Evolutionary conservation across 2,888 invertebrate species (phyloP).

Genomic region (Andrena trimmerana): DNA sequence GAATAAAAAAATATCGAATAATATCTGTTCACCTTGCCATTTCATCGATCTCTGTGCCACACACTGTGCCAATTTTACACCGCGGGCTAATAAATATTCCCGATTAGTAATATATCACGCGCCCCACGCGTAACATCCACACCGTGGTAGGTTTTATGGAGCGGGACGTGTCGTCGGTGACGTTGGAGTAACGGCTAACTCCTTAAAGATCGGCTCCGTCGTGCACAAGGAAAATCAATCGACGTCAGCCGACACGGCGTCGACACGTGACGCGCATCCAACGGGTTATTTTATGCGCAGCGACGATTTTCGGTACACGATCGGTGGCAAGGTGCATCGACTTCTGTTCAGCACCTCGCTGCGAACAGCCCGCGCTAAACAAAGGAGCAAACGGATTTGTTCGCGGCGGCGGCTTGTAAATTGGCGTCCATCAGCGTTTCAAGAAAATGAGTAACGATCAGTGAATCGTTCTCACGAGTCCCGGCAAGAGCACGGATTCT

Average conservation of each 20-base stretch:
- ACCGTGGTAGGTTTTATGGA: background rate
- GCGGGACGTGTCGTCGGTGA: conserved; percentile 17
- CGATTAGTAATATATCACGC: background rate
- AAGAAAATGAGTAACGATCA: conserved; percentile 14
- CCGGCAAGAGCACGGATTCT: background rate
- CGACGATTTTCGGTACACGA: conserved; percentile 19
- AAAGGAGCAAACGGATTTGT: conserved; percentile 27
- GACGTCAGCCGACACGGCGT: conserved; percentile 4
- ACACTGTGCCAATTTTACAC: too few relatives aligned
- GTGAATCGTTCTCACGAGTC: conserved; percentile 29
- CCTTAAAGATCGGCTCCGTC: conserved; percentile 3
- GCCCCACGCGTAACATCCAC: conserved; percentile 3
- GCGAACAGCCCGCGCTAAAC: conserved; percentile 37
- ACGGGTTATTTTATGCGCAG: conserved; percentile 10
- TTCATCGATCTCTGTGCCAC: too few relatives aligned
- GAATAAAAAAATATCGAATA: too few relatives aligned
- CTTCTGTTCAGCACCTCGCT: conserved; percentile 28
- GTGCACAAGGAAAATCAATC: conserved; percentile 5
- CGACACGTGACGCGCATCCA: conserved; percentile 30
- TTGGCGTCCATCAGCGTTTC: conserved; percentile 36
- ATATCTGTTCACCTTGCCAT: too few relatives aligned
- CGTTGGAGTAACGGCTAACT: conserved; percentile 18
- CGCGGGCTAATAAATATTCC: conserved; percentile 6
- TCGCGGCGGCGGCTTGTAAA: conserved; percentile 10
- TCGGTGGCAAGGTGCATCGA: conserved; percentile 28